Percentiles rank a stretch among this genome's conserved stretches.
Conservation (phyloP, 2,113 vertebrate species). For the Bagarius yarrelli region DNA sequence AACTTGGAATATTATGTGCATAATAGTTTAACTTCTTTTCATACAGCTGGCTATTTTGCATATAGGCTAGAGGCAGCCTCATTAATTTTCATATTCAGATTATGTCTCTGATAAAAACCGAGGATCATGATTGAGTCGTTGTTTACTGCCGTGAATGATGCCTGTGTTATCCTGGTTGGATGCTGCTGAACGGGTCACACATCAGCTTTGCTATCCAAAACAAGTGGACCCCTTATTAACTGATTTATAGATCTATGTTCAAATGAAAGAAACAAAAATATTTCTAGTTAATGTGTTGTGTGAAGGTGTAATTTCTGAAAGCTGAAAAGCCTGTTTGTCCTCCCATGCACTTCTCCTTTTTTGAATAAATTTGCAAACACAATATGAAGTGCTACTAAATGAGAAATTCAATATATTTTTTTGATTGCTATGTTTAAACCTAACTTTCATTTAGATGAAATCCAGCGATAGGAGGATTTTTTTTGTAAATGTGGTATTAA, state of each 20-base stretch:
- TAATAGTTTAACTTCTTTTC: background rate
- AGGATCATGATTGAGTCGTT: background rate
- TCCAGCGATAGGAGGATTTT: background rate
- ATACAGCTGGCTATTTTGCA: background rate
- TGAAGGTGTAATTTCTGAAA: background rate
- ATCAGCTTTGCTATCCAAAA: background rate
- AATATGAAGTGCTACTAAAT: background rate
- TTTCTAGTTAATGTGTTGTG: background rate
- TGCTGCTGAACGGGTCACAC: background rate
- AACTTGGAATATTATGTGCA: background rate
- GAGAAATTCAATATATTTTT: background rate
- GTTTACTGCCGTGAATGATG: background rate
- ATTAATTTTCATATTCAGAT: background rate
- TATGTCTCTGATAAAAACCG: background rate
- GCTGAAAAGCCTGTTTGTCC: slow-evolving; percentile 5
- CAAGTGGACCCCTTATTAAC: too few species aligned
- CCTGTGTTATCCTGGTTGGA: background rate
- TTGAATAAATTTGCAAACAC: background rate
- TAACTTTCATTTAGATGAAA: background rate
- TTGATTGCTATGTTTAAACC: background rate
- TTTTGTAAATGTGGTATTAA: background rate
- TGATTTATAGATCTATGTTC: too few species aligned
- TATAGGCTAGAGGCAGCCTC: background rate
- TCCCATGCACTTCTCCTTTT: background rate
- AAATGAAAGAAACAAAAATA: background rate